Conservation (phyloP, 2,888 invertebrate genomes). For the Tyria jacobaeae region DNA sequence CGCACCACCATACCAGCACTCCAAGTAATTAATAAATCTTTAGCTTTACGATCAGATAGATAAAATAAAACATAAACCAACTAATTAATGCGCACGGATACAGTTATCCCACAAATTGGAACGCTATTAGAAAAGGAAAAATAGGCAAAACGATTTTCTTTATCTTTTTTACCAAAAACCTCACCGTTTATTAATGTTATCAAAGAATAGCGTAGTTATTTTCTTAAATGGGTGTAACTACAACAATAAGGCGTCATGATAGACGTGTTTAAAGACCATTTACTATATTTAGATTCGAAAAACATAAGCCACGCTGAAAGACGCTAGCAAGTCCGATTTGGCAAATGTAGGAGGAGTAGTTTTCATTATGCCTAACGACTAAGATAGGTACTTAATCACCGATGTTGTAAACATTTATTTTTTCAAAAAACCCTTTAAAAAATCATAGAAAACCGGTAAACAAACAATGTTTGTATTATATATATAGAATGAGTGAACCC, state of each 20-base stretch:
- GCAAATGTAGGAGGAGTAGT: too few species aligned
- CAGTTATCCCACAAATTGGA: conserved; percentile 7
- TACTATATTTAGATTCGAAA: neutral
- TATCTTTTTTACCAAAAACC: neutral
- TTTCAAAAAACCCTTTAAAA: too few species aligned
- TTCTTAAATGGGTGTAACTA: neutral
- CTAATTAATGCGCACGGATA: conserved; percentile 9
- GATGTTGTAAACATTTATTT: too few species aligned
- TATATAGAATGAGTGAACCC: too few species aligned
- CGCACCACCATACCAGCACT: conserved; percentile 38
- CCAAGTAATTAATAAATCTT: conserved; percentile 32
- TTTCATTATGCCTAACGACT: neutral
- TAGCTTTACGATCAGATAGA: conserved; percentile 24
- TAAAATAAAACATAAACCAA: conserved; percentile 21
- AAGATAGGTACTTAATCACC: neutral
- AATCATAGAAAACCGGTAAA: too few species aligned
- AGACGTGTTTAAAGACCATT: neutral
- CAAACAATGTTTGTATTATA: too few species aligned
- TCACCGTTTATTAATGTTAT: neutral
- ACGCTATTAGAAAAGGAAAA: conserved; percentile 6
- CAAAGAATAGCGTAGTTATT: neutral
- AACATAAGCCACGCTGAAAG: neutral
- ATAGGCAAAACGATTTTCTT: neutral
- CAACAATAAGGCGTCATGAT: neutral
- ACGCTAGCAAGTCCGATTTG: neutral